Evolutionary conservation across 2,888 invertebrate species (phyloP), one percentile per base, ranked within the genome.

Genomic region (Drosophila planitibia): DNA sequence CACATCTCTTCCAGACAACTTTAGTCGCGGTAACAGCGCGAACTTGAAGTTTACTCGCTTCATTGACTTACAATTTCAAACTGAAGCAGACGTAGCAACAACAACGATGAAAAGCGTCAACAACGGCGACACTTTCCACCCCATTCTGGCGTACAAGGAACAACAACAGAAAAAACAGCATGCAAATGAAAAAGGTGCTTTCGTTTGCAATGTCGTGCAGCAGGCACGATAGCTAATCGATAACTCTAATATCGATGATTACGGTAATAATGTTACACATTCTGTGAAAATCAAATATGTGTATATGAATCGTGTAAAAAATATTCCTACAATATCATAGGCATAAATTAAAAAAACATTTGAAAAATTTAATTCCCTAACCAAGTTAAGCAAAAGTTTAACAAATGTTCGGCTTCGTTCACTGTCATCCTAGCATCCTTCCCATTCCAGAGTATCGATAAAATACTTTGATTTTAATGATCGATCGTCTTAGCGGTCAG

Each of bases 1-100:
- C 93, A 93, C 93, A 93, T 93, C 93, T 93, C 90, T 93, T 93
- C 93, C 93, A 93, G 93, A 93, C 93, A 93, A 93, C 93, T 92
- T 93, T 86, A 92, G 93, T 93, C 93, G 93, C 93, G 93, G 93
- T 93, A 93, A 92, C 92, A 92, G 92, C 93, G 93, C 92, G 92
- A 91, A 91, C 91, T 91, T 91, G 86, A 92, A 92, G 93, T 91
- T 91, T 90, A 91, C 92, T 90, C 91, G 92, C 93, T 92, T 93
- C 92, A 93, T 93, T 93, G 93, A 93, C 92, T 93, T 91, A 81
- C 92, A 90, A 91, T 92, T 93, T 91, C 83, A 90, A 86, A 92
- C 92, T 92, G 89, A 89, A 81, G 62, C 65, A 67, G 28, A 53
- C 65, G 58, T 10, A 57, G 39, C 65, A 82, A 77, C 76, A 79